A percentile compares a stretch with the other conserved stretches of the same genome.
phyloP scores from a whole-genome alignment of 2,797 vertebrate species.

The Cryptoblepharus egeriae region DNA sequence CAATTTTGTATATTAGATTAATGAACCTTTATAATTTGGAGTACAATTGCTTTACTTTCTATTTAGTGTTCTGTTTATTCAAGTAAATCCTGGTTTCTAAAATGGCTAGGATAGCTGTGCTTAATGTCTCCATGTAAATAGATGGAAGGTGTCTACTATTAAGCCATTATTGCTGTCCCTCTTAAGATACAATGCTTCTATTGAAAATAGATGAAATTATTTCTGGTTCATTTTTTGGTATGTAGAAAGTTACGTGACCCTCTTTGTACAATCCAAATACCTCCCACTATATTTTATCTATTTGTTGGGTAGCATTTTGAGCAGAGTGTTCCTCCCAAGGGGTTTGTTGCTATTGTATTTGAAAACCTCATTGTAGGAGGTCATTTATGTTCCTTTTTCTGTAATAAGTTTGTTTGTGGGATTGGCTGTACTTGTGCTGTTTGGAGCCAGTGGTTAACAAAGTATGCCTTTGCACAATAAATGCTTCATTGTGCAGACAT shows the following conservation, averaged over 20 bases:
- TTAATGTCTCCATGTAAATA: constrained; percentile 2
- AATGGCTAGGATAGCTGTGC: neutral
- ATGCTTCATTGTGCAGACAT: neutral
- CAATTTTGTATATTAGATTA: constrained; percentile 13
- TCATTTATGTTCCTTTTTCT: constrained; percentile 5
- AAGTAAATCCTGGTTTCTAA: neutral
- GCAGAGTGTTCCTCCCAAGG: constrained; percentile 27
- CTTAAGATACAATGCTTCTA: constrained; percentile 9
- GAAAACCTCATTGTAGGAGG: constrained; percentile 23
- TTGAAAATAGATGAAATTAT: constrained; percentile 14
- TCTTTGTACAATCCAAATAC: neutral
- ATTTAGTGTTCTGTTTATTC: neutral
- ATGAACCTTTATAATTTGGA: constrained; percentile 14
- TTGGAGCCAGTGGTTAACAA: constrained; percentile 3
- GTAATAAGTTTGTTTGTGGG: neutral
- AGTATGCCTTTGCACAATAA: constrained; percentile 15
- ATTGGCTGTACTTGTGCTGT: constrained; percentile 19
- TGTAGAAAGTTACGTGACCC: neutral
- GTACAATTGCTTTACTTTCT: constrained; percentile 1
- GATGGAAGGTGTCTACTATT: neutral
- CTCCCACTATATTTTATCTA: neutral
- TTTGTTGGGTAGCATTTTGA: neutral
- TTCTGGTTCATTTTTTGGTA: constrained; percentile 2
- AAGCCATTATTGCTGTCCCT: neutral
- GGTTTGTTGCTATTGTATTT: constrained; percentile 8